Conservation (phyloP, 2,888 invertebrate genomes). For the Orthonevra nobilis region DNA sequence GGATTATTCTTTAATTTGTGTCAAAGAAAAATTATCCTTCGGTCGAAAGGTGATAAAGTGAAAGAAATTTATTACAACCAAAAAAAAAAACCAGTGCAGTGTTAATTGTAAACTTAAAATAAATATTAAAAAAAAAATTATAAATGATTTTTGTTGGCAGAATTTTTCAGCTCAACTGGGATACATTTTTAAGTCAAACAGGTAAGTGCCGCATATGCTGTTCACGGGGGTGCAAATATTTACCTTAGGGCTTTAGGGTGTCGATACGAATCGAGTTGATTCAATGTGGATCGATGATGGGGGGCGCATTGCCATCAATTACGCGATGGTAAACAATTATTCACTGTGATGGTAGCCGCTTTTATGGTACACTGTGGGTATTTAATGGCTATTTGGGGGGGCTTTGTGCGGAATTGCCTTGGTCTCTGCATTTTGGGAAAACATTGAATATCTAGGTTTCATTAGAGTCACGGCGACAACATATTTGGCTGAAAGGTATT, state of each 20-base stretch:
- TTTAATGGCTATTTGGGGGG: constrained; percentile 5
- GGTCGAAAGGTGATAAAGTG: no score
- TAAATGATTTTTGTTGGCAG: background rate
- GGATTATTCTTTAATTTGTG: background rate
- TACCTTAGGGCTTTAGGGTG: constrained; percentile 33
- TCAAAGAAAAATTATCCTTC: background rate
- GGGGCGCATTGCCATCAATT: constrained; percentile 31
- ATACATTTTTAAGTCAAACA: constrained; percentile 31
- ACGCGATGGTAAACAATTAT: constrained; percentile 50
- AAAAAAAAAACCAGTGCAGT: background rate
- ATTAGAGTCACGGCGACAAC: no score
- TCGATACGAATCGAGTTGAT: background rate
- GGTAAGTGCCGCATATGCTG: constrained; percentile 59
- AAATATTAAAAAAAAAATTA: background rate
- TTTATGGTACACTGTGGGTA: background rate
- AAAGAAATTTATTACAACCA: no score
- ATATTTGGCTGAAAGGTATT: no score
- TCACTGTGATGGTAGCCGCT: constrained; percentile 24
- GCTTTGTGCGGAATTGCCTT: background rate
- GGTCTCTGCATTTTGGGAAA: background rate
- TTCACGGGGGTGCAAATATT: constrained; percentile 50
- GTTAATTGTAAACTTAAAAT: background rate
- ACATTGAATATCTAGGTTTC: no score
- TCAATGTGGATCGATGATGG: constrained; percentile 17
- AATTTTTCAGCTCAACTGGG: constrained; percentile 10